Evolutionary conservation across 2,113 vertebrate species (phyloP).

Genomic region (Nettapus auritus): DNA sequence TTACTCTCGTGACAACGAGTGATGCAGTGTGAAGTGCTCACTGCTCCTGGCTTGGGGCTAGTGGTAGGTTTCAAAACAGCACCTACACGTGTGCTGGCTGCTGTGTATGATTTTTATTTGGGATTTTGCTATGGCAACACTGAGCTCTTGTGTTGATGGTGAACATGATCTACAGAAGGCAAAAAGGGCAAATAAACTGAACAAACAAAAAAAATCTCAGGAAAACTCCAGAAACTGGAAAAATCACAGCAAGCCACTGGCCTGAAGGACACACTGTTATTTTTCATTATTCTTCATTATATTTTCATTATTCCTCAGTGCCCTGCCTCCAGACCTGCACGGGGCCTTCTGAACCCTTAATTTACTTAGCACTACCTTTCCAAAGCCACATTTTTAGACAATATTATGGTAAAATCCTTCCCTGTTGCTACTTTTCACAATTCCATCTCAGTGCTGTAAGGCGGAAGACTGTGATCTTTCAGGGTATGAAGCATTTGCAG

Average conservation of each 20-base stretch:
- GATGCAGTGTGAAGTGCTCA: neutral
- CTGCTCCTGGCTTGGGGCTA: neutral
- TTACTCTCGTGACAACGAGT: constrained; percentile 45
- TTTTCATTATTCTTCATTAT: no score
- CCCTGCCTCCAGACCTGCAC: neutral
- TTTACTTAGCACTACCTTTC: neutral
- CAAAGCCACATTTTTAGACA: neutral
- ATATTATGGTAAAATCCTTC: neutral
- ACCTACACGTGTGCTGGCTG: neutral
- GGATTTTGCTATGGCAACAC: constrained; percentile 20
- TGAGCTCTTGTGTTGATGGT: neutral
- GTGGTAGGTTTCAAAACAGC: constrained; percentile 13
- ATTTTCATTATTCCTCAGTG: neutral
- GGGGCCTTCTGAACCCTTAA: neutral
- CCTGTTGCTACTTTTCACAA: neutral
- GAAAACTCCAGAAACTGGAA: neutral
- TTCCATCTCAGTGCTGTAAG: neutral
- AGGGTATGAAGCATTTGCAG: neutral
- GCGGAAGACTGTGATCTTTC: neutral
- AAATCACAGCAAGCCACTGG: neutral
- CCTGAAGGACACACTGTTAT: neutral
- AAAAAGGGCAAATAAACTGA: neutral
- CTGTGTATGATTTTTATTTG: neutral
- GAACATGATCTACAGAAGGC: neutral
- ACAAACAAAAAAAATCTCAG: neutral